Base-by-base conservation (phyloP, 2,888 invertebrate genomes). In the Ochlodes sylvanus region DNA sequence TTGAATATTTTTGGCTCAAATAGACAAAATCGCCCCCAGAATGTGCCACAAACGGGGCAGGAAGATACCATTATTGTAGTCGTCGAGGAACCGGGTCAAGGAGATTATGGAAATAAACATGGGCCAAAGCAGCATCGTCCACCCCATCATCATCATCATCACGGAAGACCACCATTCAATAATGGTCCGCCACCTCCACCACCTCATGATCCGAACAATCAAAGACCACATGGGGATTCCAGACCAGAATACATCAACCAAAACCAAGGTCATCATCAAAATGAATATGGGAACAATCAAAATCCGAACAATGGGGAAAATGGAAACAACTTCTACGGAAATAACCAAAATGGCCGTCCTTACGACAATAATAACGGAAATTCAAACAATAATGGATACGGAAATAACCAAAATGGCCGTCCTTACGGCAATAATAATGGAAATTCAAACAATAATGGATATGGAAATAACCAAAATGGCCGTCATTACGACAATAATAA, bases 41-140 rank as follows among this genome's bases (percentile, higher is more conserved):
- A 79, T 0, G 75, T 72, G 17, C 80, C 83, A 10, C 80, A 81
- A 14, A 69, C 83, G 55, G 55, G 65, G 7, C 65, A 69, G 19
- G 62, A 68, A 52, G 68, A 72, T 58, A 71, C 72, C 15, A 64
- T 69, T 6, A 19, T 74, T n/a, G 66, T 73, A n/a, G 58, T 74
- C 3, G 71, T 71, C 15, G 70, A 74, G 21, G 69, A 71, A n/a
- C 17, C 21, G 7, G 27, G 14, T 10, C 47, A 38, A 2, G 38
- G 38, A 10, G 12, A 58, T 27, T 4, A 2, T 21, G 61, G 60
- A 5, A 32, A 63, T 47, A 17, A 56, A 15, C 57, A 64, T 27
- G 42, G 50, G 42, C 58, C 68, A 19, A 32, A 52, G 70, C 55
- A 57, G 69, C 47, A 34, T 66, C 14, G 52, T 65, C 34, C 58